Conservation (phyloP, 2,113 vertebrate genomes). For the Upupa epops region DNA sequence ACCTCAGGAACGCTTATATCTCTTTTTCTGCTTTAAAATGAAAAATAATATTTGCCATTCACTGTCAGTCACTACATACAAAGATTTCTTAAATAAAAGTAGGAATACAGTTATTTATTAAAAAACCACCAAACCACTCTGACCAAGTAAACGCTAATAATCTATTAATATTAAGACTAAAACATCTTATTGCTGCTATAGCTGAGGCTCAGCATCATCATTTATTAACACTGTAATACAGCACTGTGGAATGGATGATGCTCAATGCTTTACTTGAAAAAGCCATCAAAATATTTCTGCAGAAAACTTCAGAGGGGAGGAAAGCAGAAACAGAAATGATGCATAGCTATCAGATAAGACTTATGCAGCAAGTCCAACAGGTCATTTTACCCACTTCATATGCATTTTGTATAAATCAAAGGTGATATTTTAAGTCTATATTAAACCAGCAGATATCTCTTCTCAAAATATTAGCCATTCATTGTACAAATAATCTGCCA, state of each 20-base stretch:
- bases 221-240: background rate
- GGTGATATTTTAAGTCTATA: background rate
- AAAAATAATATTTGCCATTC: background rate
- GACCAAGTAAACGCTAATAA: background rate
- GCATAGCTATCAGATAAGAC: background rate
- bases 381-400: background rate
- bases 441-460: background rate
- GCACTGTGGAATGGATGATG: background rate
- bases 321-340: background rate
- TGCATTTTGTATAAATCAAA: background rate
- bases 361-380: background rate
- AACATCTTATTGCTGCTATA: background rate
- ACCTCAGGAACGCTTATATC: background rate
- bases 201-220: background rate
- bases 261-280: background rate
- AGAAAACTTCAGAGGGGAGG: background rate
- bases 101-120: background rate
- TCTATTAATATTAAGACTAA: background rate
- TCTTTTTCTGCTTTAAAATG: background rate
- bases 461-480: slow-evolving; percentile 33
- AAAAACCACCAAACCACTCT: background rate
- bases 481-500: background rate
- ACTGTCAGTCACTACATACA: background rate
- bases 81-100: background rate
- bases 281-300: background rate